Conservation (phyloP, 2,888 invertebrate species). For the Halictus ligatus region DNA sequence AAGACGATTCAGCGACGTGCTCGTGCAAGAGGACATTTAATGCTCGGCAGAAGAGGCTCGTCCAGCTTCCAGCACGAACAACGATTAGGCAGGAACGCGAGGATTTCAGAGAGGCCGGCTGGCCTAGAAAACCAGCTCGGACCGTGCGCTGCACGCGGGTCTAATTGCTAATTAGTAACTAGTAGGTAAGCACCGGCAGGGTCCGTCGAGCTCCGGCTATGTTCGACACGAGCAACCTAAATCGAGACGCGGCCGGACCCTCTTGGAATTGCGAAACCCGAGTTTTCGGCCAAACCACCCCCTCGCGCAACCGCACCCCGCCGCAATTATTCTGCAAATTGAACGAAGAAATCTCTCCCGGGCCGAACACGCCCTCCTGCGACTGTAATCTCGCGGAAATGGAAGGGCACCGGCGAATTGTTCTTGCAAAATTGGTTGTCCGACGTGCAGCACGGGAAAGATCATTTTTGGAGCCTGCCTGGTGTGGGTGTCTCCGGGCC, state of each 20-base stretch:
- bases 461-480: background rate
- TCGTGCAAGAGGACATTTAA: slow-evolving; percentile 19
- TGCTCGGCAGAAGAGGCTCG: slow-evolving; percentile 10
- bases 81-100: slow-evolving; percentile 72
- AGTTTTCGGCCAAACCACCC: background rate
- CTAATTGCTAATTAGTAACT: slow-evolving; percentile 79
- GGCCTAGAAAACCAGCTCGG: slow-evolving; percentile 72
- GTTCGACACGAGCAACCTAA: slow-evolving; percentile 52
- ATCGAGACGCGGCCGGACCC: slow-evolving; percentile 5
- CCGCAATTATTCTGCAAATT: slow-evolving; percentile 27
- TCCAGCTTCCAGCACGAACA: slow-evolving; percentile 52
- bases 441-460: background rate
- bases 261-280: background rate
- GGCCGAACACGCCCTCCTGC: background rate
- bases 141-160: slow-evolving; percentile 45
- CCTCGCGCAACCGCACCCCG: slow-evolving; percentile 15
- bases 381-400: background rate
- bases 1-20: background rate
- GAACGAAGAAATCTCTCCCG: background rate
- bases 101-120: slow-evolving; percentile 58
- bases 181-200: slow-evolving; percentile 60
- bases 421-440: background rate
- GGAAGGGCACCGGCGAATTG: background rate
- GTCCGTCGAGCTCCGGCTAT: slow-evolving; percentile 25
- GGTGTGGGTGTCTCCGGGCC: background rate